Evolutionary conservation across 2,113 vertebrate genomes (phyloP), one percentile per base, ranked within the genome.

Genomic region (Indicator maculatus): DNA sequence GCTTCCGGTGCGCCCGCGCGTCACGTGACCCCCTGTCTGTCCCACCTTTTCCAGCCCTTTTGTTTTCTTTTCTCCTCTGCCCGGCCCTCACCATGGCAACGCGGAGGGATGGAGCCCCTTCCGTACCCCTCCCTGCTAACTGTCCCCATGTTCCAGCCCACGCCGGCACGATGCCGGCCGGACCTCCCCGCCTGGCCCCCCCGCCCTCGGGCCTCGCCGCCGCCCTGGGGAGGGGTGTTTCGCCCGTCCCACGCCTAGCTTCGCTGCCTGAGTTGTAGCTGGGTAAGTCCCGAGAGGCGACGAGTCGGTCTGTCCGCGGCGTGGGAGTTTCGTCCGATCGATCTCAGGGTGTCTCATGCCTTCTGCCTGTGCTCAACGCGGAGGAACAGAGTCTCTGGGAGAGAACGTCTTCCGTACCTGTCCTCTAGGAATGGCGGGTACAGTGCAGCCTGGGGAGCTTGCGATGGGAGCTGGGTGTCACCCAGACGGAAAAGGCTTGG

Each of bases 391-490:
- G 47, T 4, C 16, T 12, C 15, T 8, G 71, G n/a, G 38, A 24
- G n/a, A 20, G 4, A 5, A 12, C 2, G 1, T 7, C 24, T 16
- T 16, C 23, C 5, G 0, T 19, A 18, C 21, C 8, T 4, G 0
- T 41, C 3, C 4, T 11, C 3, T 2, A 1, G 47, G 41, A 18
- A 11, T 11, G 17, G 16, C 2, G 1, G 55, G 27, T 17, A 20
- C 44, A 12, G 6, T 3, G 69, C 44, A 5, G 59, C 6, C 20
- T 8, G 47, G 15, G 41, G 23, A 26, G 36, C 20, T 12, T 1
- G 30, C 6, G 7, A 1, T n/a, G 20, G 33, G 13, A 36, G 16
- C 39, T 8, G 21, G 8, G 16, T 28, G 0, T n/a, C 19, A 3
- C 16, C 5, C 9, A 3, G 26, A 3, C 5, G 15, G 67, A 6